Conservation (phyloP, 2,113 vertebrate species). For the Oncorhynchus keta region DNA sequence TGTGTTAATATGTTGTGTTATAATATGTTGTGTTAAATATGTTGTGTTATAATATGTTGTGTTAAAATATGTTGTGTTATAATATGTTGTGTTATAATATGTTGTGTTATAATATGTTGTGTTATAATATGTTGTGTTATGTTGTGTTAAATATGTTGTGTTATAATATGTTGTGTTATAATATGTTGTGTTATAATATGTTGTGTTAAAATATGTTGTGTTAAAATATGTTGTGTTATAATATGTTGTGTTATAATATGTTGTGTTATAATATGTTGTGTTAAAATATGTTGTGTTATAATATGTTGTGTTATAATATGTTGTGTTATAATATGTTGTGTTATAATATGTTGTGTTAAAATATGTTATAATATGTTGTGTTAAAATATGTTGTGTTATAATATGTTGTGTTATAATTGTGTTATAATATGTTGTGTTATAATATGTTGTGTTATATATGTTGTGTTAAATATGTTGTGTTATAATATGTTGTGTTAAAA, state of each 20-base stretch:
- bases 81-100: too few relatives aligned
- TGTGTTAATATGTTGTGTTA: background rate
- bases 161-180: too few relatives aligned
- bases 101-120: too few relatives aligned
- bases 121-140: too few relatives aligned
- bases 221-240: too few relatives aligned
- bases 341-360: background rate
- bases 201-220: background rate
- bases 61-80: too few relatives aligned
- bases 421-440: background rate
- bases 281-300: background rate
- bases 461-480: background rate
- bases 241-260: conserved; percentile 28
- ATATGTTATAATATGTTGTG: too few relatives aligned
- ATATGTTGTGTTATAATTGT: background rate
- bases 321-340: background rate
- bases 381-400: too few relatives aligned
- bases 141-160: background rate
- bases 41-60: background rate
- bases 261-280: conserved; percentile 48
- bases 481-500: too few relatives aligned
- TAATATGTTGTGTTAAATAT: background rate
- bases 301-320: too few relatives aligned
- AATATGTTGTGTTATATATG: too few relatives aligned
- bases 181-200: background rate